Conservation (phyloP, 2,113 vertebrate species). For the Crocuta crocuta region DNA sequence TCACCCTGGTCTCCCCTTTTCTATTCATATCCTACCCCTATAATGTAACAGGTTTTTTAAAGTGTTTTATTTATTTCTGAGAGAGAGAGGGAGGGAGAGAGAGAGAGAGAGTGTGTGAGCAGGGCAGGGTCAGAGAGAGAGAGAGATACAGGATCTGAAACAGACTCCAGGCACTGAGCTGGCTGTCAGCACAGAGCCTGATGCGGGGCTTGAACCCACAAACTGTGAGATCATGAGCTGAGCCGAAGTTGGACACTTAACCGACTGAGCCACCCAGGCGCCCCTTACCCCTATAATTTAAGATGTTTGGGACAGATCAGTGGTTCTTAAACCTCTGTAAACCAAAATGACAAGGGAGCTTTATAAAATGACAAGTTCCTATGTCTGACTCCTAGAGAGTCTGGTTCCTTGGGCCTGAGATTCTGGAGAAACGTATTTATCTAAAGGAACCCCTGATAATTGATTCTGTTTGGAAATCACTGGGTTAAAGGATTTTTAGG, state of each 20-base stretch:
- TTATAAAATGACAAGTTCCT: neutral
- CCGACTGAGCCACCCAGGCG: too few species aligned
- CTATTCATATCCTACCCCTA: neutral
- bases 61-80: too few species aligned
- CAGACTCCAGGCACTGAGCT: too few species aligned
- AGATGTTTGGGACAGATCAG: neutral
- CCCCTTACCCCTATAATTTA: neutral
- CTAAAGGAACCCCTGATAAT: constrained; percentile 8
- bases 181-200: too few species aligned
- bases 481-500: neutral
- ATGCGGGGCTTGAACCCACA: too few species aligned
- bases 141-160: too few species aligned
- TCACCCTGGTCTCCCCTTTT: neutral
- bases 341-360: neutral
- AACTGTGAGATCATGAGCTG: too few species aligned
- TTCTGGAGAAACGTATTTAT: neutral
- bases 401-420: neutral
- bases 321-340: neutral
- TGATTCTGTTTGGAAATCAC: neutral
- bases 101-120: too few species aligned
- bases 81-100: too few species aligned
- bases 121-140: too few species aligned
- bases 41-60: neutral
- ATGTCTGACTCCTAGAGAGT: neutral
- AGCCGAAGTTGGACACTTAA: too few species aligned